Conservation (phyloP, 92 coral and sea anemone species). For the Parazoanthus atlanticus region DNA sequence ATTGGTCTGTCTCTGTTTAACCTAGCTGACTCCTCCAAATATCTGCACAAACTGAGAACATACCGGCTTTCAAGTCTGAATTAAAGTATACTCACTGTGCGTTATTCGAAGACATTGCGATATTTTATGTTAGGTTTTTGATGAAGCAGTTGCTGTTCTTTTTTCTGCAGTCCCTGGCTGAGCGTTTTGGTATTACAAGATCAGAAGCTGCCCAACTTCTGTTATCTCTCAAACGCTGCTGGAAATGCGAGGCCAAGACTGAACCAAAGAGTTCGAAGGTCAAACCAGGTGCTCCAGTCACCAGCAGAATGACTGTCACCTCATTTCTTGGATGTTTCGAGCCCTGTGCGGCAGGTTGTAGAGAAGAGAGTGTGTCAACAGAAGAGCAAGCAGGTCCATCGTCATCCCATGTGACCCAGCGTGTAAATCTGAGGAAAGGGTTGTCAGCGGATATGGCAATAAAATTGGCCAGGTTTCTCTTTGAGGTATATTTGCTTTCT, state of each 20-base stretch:
- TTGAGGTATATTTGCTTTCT: conserved; percentile 57
- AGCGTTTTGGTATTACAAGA: conserved; percentile 76
- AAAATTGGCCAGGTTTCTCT: conserved; percentile 76
- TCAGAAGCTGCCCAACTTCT: conserved; percentile 84
- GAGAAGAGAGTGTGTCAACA: neutral
- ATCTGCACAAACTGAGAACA: neutral
- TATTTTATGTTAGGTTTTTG: neutral
- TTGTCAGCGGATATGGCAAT: conserved; percentile 74
- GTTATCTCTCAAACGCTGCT: conserved; percentile 52
- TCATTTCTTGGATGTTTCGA: conserved; percentile 95
- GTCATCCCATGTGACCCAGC: conserved; percentile 19
- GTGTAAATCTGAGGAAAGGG: conserved; percentile 68
- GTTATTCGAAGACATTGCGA: neutral
- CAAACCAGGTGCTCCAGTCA: conserved; percentile 34
- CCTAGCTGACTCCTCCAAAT: no score
- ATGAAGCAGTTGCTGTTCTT: neutral
- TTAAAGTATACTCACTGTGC: neutral
- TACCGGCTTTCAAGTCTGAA: neutral
- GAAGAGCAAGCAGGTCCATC: conserved; percentile 61
- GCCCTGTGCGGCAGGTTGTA: conserved; percentile 38
- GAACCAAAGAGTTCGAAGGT: neutral
- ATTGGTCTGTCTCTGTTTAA: neutral
- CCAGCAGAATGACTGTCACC: conserved; percentile 63
- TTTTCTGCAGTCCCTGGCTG: conserved; percentile 66
- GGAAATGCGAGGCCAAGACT: conserved; percentile 43